Evolutionary conservation across 2,113 vertebrate genomes (phyloP), one percentile per base, ranked within the genome.

Genomic region (Malurus elegans): DNA sequence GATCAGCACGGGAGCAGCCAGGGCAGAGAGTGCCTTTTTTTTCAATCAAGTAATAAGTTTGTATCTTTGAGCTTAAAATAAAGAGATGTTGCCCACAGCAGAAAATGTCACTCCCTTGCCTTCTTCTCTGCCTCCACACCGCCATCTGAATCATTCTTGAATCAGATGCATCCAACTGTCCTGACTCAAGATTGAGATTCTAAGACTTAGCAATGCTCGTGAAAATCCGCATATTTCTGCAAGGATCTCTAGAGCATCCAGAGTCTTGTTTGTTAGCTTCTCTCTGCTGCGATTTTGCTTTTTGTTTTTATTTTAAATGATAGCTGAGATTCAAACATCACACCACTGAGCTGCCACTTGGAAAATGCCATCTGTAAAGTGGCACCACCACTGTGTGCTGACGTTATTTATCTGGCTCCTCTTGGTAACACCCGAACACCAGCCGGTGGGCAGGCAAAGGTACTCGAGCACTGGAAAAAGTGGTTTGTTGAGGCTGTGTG

Each of bases 101-200:
- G 94, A 76, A 92, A 95, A 95, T 93, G 66, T 91, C 74, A 82
- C 66, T 95, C 7, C 38, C 15, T 90, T 90, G 61, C 69, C 40
- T 88, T 62, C 51, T 29, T 96, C 12, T 36, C 56, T 93, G 47
- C 74, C 34, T 95, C 79, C 42, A 47, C 3, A 0, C 31, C 94
- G 38, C 51, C 0, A 8, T 64, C 94, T 92, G 95, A 95, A 74
- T 93, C 93, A 96, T 80, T 86, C 64, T 71, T 88, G 69, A 80
- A 78, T 74, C 88, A 80, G 92, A 88, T 88, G 51, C 36, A 42
- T 80, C 90, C 86, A 80, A 64, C 82, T 96, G 67, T 94, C 94
- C 64, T 88, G 67, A 83, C 64, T 93, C 82, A 80, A 78, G 94
- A 67, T 2, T 69, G 57, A 79, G 78, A 71, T 62, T 76, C 75